phyloP scores from a whole-genome alignment of 1,140 invertebrate species.

The Heliconius himera region DNA sequence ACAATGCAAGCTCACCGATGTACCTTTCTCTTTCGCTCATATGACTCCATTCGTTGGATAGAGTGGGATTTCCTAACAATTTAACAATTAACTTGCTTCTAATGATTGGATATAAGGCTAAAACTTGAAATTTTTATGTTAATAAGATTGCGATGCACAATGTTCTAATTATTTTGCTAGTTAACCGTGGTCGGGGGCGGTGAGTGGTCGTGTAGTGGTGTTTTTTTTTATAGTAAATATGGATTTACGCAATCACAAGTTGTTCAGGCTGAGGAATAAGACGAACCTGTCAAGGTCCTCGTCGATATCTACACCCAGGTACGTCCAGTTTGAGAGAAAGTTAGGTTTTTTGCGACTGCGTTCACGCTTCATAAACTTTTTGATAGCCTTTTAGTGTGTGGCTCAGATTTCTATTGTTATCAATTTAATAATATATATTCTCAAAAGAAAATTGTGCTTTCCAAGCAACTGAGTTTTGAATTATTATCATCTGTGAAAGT shows the following conservation, averaged over 20 bases:
- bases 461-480: too few species aligned
- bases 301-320: conserved; percentile 73
- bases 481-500: too few species aligned
- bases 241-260: conserved; percentile 70
- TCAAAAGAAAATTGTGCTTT: background rate
- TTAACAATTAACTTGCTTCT: conserved; percentile 56
- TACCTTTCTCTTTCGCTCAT: conserved; percentile 56
- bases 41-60: conserved; percentile 41
- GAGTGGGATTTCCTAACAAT: conserved; percentile 58
- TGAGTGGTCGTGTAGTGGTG: conserved; percentile 67
- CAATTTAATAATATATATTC: conserved; percentile 1
- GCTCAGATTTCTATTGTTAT: conserved; percentile 14
- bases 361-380: conserved; percentile 31
- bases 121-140: conserved; percentile 79
- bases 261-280: conserved; percentile 61
- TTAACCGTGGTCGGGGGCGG: conserved; percentile 59
- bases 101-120: conserved; percentile 68
- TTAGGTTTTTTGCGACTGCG: conserved; percentile 24
- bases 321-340: conserved; percentile 37
- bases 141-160: conserved; percentile 74
- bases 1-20: conserved; percentile 51
- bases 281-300: conserved; percentile 62
- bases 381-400: conserved; percentile 19
- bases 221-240: conserved; percentile 53
- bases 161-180: conserved; percentile 74